Evolutionary conservation across 2,797 vertebrate species (phyloP).

Genomic region (Lophius americanus): DNA sequence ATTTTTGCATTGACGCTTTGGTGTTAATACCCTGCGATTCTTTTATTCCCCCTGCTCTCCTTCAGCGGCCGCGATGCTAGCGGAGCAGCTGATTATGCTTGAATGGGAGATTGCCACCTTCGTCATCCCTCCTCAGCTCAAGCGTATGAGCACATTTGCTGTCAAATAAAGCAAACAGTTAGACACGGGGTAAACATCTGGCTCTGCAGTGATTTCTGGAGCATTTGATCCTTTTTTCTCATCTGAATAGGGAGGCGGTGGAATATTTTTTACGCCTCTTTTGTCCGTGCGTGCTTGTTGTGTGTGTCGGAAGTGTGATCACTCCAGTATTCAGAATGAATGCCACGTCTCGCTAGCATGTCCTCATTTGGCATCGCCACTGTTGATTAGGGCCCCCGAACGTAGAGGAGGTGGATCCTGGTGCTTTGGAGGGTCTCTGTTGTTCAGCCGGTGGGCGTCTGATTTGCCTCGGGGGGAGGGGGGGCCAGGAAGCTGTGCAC

Average conservation of each 20-base stretch:
- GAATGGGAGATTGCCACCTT: slow-evolving; percentile 54
- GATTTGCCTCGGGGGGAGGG: slow-evolving; percentile 47
- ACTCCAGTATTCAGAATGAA: slow-evolving; percentile 56
- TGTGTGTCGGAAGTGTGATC: slow-evolving; percentile 41
- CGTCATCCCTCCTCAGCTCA: slow-evolving; percentile 41
- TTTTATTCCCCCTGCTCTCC: slow-evolving; percentile 29
- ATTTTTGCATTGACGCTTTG: slow-evolving; percentile 24
- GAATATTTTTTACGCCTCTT: slow-evolving; percentile 57
- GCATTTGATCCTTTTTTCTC: slow-evolving; percentile 53
- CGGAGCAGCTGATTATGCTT: slow-evolving; percentile 45
- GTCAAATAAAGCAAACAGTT: slow-evolving; percentile 60
- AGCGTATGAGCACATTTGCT: slow-evolving; percentile 49
- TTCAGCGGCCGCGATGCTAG: slow-evolving; percentile 18
- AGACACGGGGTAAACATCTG: slow-evolving; percentile 63
- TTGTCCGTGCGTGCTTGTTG: slow-evolving; percentile 15
- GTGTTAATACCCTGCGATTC: slow-evolving; percentile 44
- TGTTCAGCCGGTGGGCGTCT: slow-evolving; percentile 63
- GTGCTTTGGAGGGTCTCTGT: slow-evolving; percentile 44
- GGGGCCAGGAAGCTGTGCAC: slow-evolving; percentile 16
- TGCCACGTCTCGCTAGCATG: slow-evolving; percentile 39
- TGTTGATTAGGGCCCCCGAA: slow-evolving; percentile 37
- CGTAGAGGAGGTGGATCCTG: slow-evolving; percentile 54
- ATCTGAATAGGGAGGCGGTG: slow-evolving; percentile 58
- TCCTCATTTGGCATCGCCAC: slow-evolving; percentile 63
- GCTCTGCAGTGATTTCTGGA: slow-evolving; percentile 67